phyloP scores from a whole-genome alignment of 2,113 vertebrate genomes.

The Mesocricetus auratus region DNA sequence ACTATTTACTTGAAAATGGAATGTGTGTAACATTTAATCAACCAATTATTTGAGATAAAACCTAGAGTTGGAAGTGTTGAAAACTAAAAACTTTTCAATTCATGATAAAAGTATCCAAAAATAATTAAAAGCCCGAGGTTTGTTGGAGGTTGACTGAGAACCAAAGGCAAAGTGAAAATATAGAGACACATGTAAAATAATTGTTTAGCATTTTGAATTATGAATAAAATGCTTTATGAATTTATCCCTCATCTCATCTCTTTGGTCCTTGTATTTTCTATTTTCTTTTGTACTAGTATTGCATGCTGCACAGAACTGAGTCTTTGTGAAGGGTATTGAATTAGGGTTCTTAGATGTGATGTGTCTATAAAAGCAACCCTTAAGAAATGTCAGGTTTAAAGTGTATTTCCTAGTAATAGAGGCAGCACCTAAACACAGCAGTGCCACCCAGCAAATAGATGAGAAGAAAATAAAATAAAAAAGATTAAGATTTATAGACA shows the following conservation, averaged over 20 bases:
- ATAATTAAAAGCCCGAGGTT: neutral
- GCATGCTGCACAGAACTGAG: slow-evolving; percentile 12
- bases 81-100: slow-evolving; percentile 2
- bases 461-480: slow-evolving; percentile 75
- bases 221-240: slow-evolving; percentile 55
- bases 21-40: neutral
- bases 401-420: slow-evolving; percentile 80
- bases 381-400: slow-evolving; percentile 78
- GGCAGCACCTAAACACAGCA: slow-evolving; percentile 71
- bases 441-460: slow-evolving; percentile 65
- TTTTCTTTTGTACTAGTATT: slow-evolving; percentile 44
- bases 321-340: slow-evolving; percentile 62
- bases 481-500: slow-evolving; percentile 78
- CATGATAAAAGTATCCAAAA: slow-evolving; percentile 31
- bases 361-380: slow-evolving; percentile 56
- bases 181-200: slow-evolving; percentile 19
- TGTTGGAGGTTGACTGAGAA: neutral
- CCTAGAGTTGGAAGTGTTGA: neutral
- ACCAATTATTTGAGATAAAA: slow-evolving; percentile 47
- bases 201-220: slow-evolving; percentile 70
- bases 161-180: neutral
- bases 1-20: slow-evolving; percentile 25
- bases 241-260: slow-evolving; percentile 40
- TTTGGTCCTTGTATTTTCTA: slow-evolving; percentile 61
- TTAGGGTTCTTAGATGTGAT: slow-evolving; percentile 67